These are phyloP conservation scores for Stegodyphus mimosarum DNA, from an alignment of 1,140 invertebrate species.

Conservation along the genomic window DNA sequence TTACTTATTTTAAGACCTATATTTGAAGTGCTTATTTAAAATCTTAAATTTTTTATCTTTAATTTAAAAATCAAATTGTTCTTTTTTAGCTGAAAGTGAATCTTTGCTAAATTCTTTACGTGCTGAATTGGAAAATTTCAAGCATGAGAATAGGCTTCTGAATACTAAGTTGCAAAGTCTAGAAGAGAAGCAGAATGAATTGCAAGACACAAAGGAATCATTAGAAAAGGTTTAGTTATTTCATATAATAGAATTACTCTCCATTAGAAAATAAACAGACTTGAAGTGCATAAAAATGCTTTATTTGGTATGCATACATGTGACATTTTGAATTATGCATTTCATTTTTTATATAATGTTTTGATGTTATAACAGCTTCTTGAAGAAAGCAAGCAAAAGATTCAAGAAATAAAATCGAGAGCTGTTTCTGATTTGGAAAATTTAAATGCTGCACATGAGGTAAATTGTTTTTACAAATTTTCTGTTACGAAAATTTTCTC, in stretches of 20 bases:
- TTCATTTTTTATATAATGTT: not conserved
- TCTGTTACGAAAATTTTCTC: no score
- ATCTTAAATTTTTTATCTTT: no score
- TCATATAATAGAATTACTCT: not conserved
- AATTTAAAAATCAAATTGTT: no score
- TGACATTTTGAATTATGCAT: no score
- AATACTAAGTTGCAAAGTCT: not conserved
- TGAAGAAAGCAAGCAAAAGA: constrained; percentile 11
- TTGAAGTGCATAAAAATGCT: no score
- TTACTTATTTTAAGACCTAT: no score
- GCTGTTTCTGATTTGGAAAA: not conserved
- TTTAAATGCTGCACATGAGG: not conserved
- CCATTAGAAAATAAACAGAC: no score
- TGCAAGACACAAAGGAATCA: not conserved
- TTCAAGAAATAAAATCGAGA: constrained; percentile 17
- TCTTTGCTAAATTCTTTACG: constrained; percentile 2
- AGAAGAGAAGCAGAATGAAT: constrained; percentile 7
- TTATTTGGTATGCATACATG: no score
- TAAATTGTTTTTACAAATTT: not conserved
- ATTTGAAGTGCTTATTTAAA: no score
- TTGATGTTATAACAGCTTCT: not conserved
- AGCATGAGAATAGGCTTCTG: not conserved
- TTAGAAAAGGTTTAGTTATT: not conserved
- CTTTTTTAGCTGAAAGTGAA: not conserved
- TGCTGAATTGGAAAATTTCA: constrained; percentile 1